Evolutionary conservation across 2,888 invertebrate species (phyloP), one percentile per base, ranked within the genome.

Genomic region (Drosophila imparisetae): DNA sequence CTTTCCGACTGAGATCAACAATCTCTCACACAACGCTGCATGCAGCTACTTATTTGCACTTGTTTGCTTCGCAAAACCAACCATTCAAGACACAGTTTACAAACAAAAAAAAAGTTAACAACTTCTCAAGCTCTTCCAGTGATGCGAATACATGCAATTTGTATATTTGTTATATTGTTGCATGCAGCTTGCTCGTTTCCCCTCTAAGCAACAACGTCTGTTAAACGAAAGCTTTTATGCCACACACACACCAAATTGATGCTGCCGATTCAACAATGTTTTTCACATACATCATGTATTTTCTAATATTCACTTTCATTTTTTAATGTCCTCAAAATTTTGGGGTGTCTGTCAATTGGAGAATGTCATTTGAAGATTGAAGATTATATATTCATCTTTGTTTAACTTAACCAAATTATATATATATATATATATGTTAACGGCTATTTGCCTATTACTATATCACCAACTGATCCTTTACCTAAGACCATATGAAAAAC

Each of bases 371-470:
- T 24, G 24, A 11, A 4, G 42, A 21, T 21, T 10, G 21, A n/a
- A n/a, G n/a, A n/a, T n/a, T n/a, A 29, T 30, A 49, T 29, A 15
- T 49, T 10, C 29, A 29, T 49, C 7, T 29, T 29, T 29, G 29
- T 29, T 29, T 7, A 8, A 30, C 30, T 8, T 30, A 30, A 30
- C 7, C 29, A 30, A 30, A 2, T n/a, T n/a, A n/a, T 49, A 49
- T 29, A 10, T 49, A 30, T 38, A 50, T 11, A 30, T 27, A 7
- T 21, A 42, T 18, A 29, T 36, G 21, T 48, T 64, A 42, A 96
- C 93, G 95, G 95, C 89, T 96, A 96, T 92, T 94, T 97, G 72
- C 97, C 97, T 72, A 96, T 97, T 88, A 96, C 96, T 89, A 95
- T 95, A 64, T 94, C 94, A 58, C 94, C 94, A 66, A 94, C 94